phyloP scores from a whole-genome alignment of 2,113 vertebrate genomes.

The Sinocyclocheilus grahami region DNA sequence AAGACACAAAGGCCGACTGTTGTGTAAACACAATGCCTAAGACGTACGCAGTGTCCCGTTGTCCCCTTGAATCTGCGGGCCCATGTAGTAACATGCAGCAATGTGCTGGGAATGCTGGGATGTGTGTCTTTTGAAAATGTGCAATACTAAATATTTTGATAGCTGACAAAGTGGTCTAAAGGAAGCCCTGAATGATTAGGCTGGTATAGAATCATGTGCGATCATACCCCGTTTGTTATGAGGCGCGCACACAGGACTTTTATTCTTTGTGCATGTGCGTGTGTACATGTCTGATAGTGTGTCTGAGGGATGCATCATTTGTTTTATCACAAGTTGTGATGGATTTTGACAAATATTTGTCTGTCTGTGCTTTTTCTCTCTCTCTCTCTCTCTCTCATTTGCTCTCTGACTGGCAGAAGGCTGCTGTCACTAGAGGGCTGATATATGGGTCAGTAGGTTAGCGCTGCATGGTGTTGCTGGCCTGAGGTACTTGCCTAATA shows the following conservation, averaged over 20 bases:
- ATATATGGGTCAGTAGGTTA: conserved; percentile 70
- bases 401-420: neutral
- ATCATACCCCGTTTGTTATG: too few relatives aligned
- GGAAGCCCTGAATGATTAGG: too few relatives aligned
- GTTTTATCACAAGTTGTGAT: too few relatives aligned
- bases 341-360: neutral
- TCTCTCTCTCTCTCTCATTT: neutral
- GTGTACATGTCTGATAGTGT: too few relatives aligned
- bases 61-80: neutral
- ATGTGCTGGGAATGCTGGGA: neutral
- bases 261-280: too few relatives aligned
- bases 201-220: too few relatives aligned
- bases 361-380: neutral
- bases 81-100: neutral
- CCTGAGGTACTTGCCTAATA: conserved; percentile 41
- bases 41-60: neutral
- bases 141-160: too few relatives aligned
- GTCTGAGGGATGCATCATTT: too few relatives aligned
- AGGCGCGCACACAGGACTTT: too few relatives aligned
- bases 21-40: conserved; percentile 1
- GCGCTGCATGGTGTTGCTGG: conserved; percentile 47
- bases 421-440: conserved; percentile 22
- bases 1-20: neutral
- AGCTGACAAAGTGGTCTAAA: too few relatives aligned
- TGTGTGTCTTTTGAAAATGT: neutral